These are phyloP conservation scores for Temnothorax unifasciatus DNA, from an alignment of 2,888 invertebrate species.

Conservation along the genomic window DNA sequence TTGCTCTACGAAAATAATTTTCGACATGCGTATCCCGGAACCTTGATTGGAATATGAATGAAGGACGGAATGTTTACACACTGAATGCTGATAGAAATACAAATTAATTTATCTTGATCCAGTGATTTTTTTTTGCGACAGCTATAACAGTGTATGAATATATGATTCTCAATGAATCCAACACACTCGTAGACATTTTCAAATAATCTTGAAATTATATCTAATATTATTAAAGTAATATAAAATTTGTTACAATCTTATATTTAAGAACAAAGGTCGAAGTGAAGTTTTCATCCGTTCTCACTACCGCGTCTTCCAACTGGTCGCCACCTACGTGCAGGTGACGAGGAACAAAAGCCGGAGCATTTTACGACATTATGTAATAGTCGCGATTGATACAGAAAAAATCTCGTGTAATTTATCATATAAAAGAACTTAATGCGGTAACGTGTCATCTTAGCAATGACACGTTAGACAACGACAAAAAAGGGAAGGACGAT, in stretches of 20 bases:
- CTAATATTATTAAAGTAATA: not conserved
- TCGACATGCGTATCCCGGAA: slow-evolving; percentile 3
- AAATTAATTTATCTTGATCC: not conserved
- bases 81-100: not conserved
- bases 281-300: not conserved
- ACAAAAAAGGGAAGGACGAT: slow-evolving; percentile 14
- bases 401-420: slow-evolving; percentile 71
- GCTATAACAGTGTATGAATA: not conserved
- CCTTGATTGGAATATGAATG: not conserved
- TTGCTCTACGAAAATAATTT: not conserved
- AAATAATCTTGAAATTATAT: not conserved
- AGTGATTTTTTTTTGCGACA: not conserved
- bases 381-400: slow-evolving; percentile 66
- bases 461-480: slow-evolving; percentile 63
- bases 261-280: not conserved
- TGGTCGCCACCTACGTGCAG: slow-evolving; percentile 64
- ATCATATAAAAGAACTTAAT: slow-evolving; percentile 70
- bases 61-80: not conserved
- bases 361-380: slow-evolving; percentile 32
- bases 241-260: not conserved
- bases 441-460: slow-evolving; percentile 57
- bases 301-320: slow-evolving; percentile 17
- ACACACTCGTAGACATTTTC: not conserved
- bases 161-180: not conserved
- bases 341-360: slow-evolving; percentile 68